Conservation (phyloP, 2,113 vertebrate genomes). For the Arothron firmamentum region DNA sequence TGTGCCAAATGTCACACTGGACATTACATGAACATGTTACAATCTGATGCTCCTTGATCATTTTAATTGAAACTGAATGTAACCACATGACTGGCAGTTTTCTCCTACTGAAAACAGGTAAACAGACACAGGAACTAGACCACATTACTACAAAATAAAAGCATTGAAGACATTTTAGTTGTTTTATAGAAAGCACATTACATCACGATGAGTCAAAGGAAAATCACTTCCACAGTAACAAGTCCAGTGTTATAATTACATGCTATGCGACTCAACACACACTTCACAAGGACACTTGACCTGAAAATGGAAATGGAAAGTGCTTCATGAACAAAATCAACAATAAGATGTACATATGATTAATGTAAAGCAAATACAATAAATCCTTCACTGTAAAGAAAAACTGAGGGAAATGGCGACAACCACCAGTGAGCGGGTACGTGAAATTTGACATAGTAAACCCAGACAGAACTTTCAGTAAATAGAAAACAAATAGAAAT, state of each 20-base stretch:
- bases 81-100: constrained; percentile 22
- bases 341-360: constrained; percentile 21
- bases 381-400: constrained; percentile 16
- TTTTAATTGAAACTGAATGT: constrained; percentile 22
- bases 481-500: not conserved
- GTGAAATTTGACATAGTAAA: not conserved
- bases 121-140: constrained; percentile 47
- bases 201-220: constrained; percentile 16
- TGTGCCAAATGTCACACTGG: constrained; percentile 3
- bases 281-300: constrained; percentile 70
- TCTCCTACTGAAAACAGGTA: constrained; percentile 45
- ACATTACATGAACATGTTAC: constrained; percentile 21
- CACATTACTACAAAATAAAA: constrained; percentile 33
- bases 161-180: constrained; percentile 27
- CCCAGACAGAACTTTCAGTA: not conserved
- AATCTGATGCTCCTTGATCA: constrained; percentile 8
- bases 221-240: constrained; percentile 23
- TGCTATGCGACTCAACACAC: constrained; percentile 51
- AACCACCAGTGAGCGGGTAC: constrained; percentile 7
- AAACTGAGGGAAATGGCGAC: constrained; percentile 53
- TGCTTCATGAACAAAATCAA: constrained; percentile 24
- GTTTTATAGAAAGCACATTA: constrained; percentile 46
- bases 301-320: constrained; percentile 44
- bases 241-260: constrained; percentile 47
- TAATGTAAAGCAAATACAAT: not conserved